Evolutionary conservation across 2,113 vertebrate genomes (phyloP).

Genomic region (Corythaixoides concolor): DNA sequence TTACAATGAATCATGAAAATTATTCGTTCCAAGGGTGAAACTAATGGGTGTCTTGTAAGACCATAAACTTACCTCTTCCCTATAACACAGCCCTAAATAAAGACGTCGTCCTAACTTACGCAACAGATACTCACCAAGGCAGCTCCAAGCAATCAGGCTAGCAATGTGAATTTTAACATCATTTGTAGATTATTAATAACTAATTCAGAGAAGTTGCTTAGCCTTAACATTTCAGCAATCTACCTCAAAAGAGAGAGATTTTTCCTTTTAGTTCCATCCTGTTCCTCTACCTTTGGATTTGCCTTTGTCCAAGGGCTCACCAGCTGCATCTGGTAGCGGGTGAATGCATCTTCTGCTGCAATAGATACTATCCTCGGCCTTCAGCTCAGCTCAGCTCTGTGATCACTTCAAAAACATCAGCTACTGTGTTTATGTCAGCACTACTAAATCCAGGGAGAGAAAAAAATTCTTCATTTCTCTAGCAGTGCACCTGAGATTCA

Average conservation of each 20-base stretch:
- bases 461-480: neutral
- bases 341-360: neutral
- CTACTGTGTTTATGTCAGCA: neutral
- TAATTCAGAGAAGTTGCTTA: neutral
- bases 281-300: neutral
- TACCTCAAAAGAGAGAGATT: neutral
- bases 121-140: neutral
- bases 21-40: neutral
- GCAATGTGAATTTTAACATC: neutral
- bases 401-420: neutral
- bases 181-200: neutral
- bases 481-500: neutral
- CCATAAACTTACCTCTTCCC: neutral
- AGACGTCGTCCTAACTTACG: fast-evolving
- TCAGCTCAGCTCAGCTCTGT: neutral
- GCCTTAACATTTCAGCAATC: neutral
- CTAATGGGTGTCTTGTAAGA: neutral
- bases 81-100: neutral
- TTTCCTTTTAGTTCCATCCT: neutral
- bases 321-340: neutral
- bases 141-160: neutral
- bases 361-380: neutral
- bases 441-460: neutral
- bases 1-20: neutral
- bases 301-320: neutral